These are phyloP conservation scores for Drosophila oshimai DNA, from an alignment of 1,140 invertebrate species.

Conservation along the genomic window DNA sequence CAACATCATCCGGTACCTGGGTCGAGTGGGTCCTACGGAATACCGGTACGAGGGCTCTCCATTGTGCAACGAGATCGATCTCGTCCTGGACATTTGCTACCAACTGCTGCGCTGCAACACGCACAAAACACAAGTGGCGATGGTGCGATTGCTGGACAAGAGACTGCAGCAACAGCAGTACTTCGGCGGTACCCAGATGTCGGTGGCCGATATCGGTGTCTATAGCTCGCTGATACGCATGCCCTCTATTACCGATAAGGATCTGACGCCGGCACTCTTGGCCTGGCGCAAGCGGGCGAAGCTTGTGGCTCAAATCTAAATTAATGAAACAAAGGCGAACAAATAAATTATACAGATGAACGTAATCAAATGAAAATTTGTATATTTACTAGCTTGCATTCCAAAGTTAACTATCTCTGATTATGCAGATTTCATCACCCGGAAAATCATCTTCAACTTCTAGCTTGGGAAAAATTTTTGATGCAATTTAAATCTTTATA, in stretches of 20 bases:
- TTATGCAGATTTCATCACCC: background rate
- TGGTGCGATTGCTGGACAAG: conserved; percentile 67
- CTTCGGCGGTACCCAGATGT: conserved; percentile 72
- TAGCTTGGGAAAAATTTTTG: too few relatives aligned
- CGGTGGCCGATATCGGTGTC: conserved; percentile 77
- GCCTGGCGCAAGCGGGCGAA: conserved; percentile 74
- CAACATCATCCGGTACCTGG: conserved; percentile 79
- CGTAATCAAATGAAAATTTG: too few relatives aligned
- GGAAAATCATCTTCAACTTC: too few relatives aligned
- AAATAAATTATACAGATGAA: conserved; percentile 16
- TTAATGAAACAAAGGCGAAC: conserved; percentile 11
- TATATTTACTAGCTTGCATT: background rate
- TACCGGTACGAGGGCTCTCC: conserved; percentile 73
- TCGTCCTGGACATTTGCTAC: conserved; percentile 80
- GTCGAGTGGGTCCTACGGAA: conserved; percentile 71
- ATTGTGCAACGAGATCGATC: conserved; percentile 76
- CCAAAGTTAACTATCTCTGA: too few relatives aligned
- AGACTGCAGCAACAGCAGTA: conserved; percentile 71
- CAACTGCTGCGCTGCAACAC: conserved; percentile 75
- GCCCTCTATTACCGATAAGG: conserved; percentile 69
- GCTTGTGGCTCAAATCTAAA: conserved; percentile 65
- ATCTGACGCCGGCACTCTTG: conserved; percentile 67
- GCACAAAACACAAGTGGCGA: conserved; percentile 63
- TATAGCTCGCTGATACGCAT: conserved; percentile 75
- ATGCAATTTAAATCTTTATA: too few relatives aligned